A percentile compares a stretch with the other conserved stretches of the same genome.
Evolutionary conservation across 2,888 invertebrate genomes (phyloP).

Genomic region (Trypoxylon attenuatum): DNA sequence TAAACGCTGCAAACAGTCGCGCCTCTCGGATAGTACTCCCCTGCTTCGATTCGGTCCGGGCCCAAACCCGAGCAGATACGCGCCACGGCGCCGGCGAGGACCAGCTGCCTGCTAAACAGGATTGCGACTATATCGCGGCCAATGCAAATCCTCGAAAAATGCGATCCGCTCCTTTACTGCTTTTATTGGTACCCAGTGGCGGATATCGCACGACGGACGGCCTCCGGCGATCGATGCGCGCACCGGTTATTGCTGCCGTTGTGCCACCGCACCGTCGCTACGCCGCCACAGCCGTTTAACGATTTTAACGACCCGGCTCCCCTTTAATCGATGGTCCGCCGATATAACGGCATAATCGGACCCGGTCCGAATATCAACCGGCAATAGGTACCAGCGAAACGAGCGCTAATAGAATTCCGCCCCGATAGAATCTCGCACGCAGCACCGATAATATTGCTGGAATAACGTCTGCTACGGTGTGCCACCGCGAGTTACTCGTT

Average conservation of each 20-base stretch:
- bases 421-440: background rate
- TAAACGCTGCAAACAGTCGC: slow-evolving; percentile 34
- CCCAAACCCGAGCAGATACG: background rate
- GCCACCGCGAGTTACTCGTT: background rate
- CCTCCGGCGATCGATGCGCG: background rate
- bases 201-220: too few relatives aligned
- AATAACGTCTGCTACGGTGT: too few relatives aligned
- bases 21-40: background rate
- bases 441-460: background rate
- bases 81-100: too few relatives aligned
- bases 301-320: slow-evolving; percentile 11
- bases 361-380: background rate
- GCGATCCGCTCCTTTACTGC: background rate
- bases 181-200: background rate
- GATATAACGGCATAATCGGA: background rate
- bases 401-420: background rate
- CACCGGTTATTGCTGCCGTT: slow-evolving; percentile 3
- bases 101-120: background rate
- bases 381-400: slow-evolving; percentile 2
- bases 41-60: background rate
- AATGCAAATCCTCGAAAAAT: slow-evolving; percentile 2
- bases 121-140: background rate
- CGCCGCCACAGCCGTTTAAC: slow-evolving; percentile 10
- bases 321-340: background rate
- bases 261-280: background rate